Conservation (phyloP, 2,888 invertebrate genomes). For the Microplitis deprimator region DNA sequence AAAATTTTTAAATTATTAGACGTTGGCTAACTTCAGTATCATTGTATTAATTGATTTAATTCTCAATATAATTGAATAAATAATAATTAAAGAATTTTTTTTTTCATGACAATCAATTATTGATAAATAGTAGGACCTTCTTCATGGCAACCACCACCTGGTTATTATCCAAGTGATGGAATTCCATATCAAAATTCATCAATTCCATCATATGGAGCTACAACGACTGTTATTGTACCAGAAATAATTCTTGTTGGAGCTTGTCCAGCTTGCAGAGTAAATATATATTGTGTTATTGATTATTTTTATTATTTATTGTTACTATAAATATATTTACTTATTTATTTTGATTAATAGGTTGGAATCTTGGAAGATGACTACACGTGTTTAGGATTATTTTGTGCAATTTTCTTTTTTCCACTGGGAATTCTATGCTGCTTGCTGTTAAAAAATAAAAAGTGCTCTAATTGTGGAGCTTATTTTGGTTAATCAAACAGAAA, state of each 20-base stretch:
- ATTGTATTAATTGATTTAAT: not conserved
- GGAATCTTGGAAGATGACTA: slow-evolving; percentile 91
- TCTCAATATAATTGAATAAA: not conserved
- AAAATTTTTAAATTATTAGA: too few relatives aligned
- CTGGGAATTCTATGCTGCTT: slow-evolving; percentile 90
- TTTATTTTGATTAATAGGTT: slow-evolving; percentile 70
- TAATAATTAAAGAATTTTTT: not conserved
- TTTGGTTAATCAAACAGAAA: slow-evolving; percentile 75
- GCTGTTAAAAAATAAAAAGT: slow-evolving; percentile 85
- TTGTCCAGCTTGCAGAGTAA: slow-evolving; percentile 88
- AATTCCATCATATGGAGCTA: slow-evolving; percentile 76
- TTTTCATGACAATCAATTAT: slow-evolving; percentile 1
- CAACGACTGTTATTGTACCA: slow-evolving; percentile 78
- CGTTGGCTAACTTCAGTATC: too few relatives aligned
- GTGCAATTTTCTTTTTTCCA: slow-evolving; percentile 90
- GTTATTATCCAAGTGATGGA: slow-evolving; percentile 73
- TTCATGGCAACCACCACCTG: slow-evolving; percentile 74
- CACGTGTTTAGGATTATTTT: slow-evolving; percentile 86
- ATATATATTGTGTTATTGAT: slow-evolving; percentile 47
- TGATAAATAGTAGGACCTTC: slow-evolving; percentile 43
- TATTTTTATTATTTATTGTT: slow-evolving; percentile 5
- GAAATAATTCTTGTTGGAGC: slow-evolving; percentile 89
- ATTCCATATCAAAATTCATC: slow-evolving; percentile 49
- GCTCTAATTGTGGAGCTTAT: slow-evolving; percentile 89
- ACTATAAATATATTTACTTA: slow-evolving; percentile 10